A percentile compares a stretch with the other conserved stretches of the same genome.
phyloP scores from a whole-genome alignment of 2,113 vertebrate species.

The Chaetops frenatus region DNA sequence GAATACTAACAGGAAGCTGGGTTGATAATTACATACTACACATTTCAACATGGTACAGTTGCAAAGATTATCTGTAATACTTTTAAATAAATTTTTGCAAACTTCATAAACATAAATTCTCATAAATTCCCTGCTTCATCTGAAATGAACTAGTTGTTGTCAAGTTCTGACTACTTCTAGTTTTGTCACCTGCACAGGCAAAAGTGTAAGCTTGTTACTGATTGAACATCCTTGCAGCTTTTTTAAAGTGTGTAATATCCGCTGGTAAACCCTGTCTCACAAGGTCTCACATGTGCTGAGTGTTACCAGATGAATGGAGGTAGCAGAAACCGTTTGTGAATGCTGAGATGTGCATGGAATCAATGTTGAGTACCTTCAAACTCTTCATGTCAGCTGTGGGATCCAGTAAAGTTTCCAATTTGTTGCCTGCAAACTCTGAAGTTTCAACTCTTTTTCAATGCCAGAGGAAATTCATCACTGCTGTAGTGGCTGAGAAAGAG shows the following conservation, averaged over 20 bases:
- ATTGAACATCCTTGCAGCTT: slow-evolving; percentile 44
- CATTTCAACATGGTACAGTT: slow-evolving; percentile 33
- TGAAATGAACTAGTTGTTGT: slow-evolving; percentile 64
- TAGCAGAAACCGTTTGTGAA: slow-evolving; percentile 62
- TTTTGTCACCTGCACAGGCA: slow-evolving; percentile 38
- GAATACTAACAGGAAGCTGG: slow-evolving; percentile 36
- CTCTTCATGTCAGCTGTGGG: slow-evolving; percentile 25
- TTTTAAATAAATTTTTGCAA: slow-evolving; percentile 48
- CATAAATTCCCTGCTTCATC: slow-evolving; percentile 48
- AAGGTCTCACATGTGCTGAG: slow-evolving; percentile 56
- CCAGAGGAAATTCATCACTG: slow-evolving; percentile 44
- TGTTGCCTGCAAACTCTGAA: slow-evolving; percentile 52
- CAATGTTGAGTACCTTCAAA: slow-evolving; percentile 39
- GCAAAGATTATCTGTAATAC: slow-evolving; percentile 50
- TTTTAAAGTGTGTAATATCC: slow-evolving; percentile 50
- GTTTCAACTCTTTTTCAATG: slow-evolving; percentile 43
- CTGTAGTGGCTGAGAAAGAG: slow-evolving; percentile 48
- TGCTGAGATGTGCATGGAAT: slow-evolving; percentile 41
- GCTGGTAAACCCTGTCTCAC: slow-evolving; percentile 65
- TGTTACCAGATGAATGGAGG: slow-evolving; percentile 46
- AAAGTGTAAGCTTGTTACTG: slow-evolving; percentile 51
- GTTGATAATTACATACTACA: slow-evolving; percentile 54
- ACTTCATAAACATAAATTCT: slow-evolving; percentile 56
- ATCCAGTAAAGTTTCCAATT: slow-evolving; percentile 25
- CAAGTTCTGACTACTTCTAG: slow-evolving; percentile 46